phyloP scores from a whole-genome alignment of 2,113 vertebrate species.

The Scalopus aquaticus region DNA sequence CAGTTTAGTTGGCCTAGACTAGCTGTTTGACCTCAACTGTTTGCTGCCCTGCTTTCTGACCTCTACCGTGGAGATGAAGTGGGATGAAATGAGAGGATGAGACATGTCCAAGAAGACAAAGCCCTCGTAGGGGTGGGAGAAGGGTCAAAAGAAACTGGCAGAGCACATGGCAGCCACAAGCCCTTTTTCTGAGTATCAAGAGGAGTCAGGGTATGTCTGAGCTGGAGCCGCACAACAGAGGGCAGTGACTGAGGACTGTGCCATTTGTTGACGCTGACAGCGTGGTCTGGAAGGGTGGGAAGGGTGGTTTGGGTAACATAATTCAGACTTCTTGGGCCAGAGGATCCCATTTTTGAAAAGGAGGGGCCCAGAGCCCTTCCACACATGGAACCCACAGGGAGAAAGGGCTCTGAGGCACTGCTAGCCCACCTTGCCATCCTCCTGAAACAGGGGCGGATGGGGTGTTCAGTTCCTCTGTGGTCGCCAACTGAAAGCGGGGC shows the following conservation, averaged over 20 bases:
- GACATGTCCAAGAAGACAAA: neutral
- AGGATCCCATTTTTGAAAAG: neutral
- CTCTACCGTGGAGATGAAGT: neutral
- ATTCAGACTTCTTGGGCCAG: neutral
- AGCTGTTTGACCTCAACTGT: neutral
- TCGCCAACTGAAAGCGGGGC: too few relatives aligned
- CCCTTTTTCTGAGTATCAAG: neutral
- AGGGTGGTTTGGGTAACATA: neutral
- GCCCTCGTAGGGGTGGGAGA: accelerated
- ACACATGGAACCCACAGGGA: neutral
- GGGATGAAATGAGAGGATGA: too few relatives aligned
- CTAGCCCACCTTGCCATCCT: accelerated
- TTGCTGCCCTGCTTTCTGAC: neutral
- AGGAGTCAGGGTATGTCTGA: neutral
- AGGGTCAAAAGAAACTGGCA: accelerated
- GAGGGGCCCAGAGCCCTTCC: neutral
- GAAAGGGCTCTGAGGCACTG: neutral
- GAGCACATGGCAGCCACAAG: neutral
- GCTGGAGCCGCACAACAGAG: accelerated
- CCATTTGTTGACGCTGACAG: too few relatives aligned
- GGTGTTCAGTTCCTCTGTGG: too few relatives aligned
- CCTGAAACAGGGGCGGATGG: too few relatives aligned
- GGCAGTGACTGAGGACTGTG: neutral
- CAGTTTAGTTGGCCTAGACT: neutral
- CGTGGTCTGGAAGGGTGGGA: neutral